Conservation (phyloP, 2,113 vertebrate species). For the Chloebia gouldiae region DNA sequence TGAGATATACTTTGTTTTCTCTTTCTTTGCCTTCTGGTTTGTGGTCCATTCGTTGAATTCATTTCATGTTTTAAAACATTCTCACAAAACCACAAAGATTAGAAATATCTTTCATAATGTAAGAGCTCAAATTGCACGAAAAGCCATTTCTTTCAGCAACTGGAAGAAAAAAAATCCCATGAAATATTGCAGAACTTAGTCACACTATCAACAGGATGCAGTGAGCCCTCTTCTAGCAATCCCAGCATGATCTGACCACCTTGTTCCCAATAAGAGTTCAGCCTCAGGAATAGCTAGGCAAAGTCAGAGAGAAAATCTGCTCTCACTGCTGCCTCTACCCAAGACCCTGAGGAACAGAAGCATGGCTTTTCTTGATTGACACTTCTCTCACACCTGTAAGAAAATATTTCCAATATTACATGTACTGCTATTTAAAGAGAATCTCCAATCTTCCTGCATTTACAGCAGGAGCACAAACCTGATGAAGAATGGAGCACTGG, state of each 20-base stretch:
- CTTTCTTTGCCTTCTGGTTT: constrained; percentile 1
- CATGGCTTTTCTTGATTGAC: not conserved
- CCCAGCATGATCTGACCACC: not conserved
- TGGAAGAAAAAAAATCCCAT: not conserved
- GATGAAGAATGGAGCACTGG: not conserved
- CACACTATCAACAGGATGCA: not conserved
- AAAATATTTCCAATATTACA: not conserved
- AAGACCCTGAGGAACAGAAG: not conserved
- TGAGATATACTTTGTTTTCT: not conserved
- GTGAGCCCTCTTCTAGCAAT: not conserved
- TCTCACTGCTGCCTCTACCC: not conserved
- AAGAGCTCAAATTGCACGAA: not conserved
- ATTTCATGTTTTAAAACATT: not conserved
- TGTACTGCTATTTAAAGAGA: not conserved
- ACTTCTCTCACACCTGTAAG: not conserved
- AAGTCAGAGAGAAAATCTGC: not conserved
- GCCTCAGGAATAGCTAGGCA: not conserved
- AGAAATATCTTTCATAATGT: not conserved
- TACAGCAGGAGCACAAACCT: not conserved
- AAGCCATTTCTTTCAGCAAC: not conserved
- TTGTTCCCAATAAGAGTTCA: not conserved
- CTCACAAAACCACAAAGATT: not conserved
- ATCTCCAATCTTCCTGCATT: not conserved
- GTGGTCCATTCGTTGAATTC: not conserved
- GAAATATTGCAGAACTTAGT: not conserved